Percentiles rank a stretch among this genome's conserved stretches.
Evolutionary conservation across 1,140 invertebrate species (phyloP).

Genomic region (Caerostris extrusa): DNA sequence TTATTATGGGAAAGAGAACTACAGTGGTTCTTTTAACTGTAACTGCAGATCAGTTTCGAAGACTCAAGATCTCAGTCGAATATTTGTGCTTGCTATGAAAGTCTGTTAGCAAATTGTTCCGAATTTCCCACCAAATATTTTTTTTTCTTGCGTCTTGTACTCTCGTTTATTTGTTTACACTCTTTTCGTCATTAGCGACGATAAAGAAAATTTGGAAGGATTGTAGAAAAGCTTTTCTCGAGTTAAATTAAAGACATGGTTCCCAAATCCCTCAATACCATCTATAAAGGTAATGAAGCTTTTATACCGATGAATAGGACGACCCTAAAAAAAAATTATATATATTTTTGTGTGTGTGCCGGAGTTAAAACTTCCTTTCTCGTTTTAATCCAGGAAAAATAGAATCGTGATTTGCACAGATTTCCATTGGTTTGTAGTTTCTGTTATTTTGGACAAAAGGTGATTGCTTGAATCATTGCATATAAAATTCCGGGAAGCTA

Average conservation of each 20-base stretch:
- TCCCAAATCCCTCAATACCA: conserved; percentile 56
- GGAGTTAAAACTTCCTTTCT: conserved; percentile 51
- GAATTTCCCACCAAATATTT: conserved; percentile 43
- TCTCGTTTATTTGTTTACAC: conserved; percentile 66
- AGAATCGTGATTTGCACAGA: conserved; percentile 14
- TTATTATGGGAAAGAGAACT: not conserved
- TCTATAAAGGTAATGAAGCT: conserved; percentile 56
- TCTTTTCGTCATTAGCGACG: conserved; percentile 64
- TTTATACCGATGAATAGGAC: conserved; percentile 68
- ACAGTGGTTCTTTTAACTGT: conserved; percentile 37
- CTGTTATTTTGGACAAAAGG: conserved; percentile 25
- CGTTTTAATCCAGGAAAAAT: conserved; percentile 41
- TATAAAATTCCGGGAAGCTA: conserved; percentile 26
- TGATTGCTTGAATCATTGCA: conserved; percentile 42
- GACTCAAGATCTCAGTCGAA: conserved; percentile 47
- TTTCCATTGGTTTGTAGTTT: conserved; percentile 59
- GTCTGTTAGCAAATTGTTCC: conserved; percentile 69
- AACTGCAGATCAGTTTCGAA: conserved; percentile 27
- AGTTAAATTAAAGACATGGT: conserved; percentile 59
- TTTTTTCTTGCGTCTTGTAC: conserved; percentile 2
- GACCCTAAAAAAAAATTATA: not conserved
- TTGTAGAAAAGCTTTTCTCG: conserved; percentile 71
- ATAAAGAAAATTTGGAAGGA: conserved; percentile 55
- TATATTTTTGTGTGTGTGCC: conserved; percentile 44
- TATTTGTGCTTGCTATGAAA: conserved; percentile 59